Conservation (phyloP, 2,113 vertebrate genomes). For the Etheostoma spectabile region DNA sequence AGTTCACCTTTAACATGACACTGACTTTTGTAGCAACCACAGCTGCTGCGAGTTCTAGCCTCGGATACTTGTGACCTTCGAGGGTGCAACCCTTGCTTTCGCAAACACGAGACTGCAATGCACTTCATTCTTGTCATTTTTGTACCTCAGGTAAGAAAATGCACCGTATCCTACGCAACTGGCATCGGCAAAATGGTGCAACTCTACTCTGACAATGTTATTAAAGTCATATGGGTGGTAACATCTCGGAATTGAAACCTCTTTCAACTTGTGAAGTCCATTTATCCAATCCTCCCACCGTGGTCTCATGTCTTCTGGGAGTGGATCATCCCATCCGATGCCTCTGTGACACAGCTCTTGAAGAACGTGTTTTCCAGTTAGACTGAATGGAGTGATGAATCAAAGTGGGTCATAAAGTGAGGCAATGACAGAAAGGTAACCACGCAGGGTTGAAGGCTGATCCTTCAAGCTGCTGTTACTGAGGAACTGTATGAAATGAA, state of each 20-base stretch:
- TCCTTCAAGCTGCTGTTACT: not conserved
- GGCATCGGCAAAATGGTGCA: conserved; percentile 30
- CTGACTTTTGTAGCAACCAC: not conserved
- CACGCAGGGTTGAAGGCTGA: not conserved
- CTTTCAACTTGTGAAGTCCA: not conserved
- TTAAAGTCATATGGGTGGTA: not conserved
- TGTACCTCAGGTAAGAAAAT: not conserved
- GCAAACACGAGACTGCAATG: too few relatives aligned
- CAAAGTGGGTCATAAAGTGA: not conserved
- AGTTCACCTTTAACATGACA: conserved; percentile 4
- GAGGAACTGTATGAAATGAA: not conserved
- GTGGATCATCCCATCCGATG: not conserved
- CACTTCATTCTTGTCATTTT: too few relatives aligned
- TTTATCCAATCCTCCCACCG: conserved; percentile 1
- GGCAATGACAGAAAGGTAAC: too few relatives aligned
- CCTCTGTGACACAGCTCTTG: conserved; percentile 1
- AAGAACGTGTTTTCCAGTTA: not conserved
- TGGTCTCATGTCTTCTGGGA: not conserved
- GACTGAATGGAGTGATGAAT: not conserved
- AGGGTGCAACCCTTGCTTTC: not conserved
- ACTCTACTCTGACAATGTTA: not conserved
- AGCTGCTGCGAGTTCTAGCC: not conserved
- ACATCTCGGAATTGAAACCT: not conserved
- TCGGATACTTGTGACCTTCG: not conserved
- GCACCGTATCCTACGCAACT: conserved; percentile 17